Evolutionary conservation across 2,888 invertebrate genomes (phyloP), one percentile per base, ranked within the genome.

Genomic region (Bombyx huttoni): DNA sequence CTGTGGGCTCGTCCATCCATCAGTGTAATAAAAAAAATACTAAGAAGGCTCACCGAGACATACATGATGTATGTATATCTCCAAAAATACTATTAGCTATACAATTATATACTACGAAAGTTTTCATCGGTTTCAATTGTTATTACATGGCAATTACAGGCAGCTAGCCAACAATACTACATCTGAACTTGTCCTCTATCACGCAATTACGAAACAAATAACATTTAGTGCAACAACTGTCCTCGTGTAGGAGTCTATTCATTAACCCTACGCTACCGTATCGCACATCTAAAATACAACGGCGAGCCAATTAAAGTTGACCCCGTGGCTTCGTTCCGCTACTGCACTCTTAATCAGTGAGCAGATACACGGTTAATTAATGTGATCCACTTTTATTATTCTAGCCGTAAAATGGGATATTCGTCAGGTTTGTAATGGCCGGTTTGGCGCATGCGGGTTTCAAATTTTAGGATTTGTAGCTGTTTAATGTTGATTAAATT

Each of bases 321-420:
- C 83, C 84, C 75, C 65, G 68, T 71, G 68, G 63, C 66, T 62
- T 56, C 73, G 79, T 78, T 80, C 73, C 78, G 78, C 77, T 75
- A 75, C 75, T 82, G 82, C 78, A 83, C 84, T 85, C 81, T 87
- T 85, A 87, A 85, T 85, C 85, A 82, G 80, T 64, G 72, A 68
- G 61, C 70, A 80, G 86, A 84, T 85, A 85, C 78, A 82, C 73
- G 74, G 73, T 76, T 86, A 84, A 84, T 85, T 86, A 86, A 81
- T 82, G 81, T 78, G 77, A 78, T 79, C 76, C 75, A 67, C 74
- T 78, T 83, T 81, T 83, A 79, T 81, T 79, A 73, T 73, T 78
- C 72, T 68, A 64, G 65, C 65, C 63, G 65, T 70, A 68, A 68
- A 72, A 70, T 73, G 63, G 73, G 67, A 66, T 68, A 67, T 68